phyloP scores from a whole-genome alignment of 2,797 vertebrate species.

The Sorex maritimensis region DNA sequence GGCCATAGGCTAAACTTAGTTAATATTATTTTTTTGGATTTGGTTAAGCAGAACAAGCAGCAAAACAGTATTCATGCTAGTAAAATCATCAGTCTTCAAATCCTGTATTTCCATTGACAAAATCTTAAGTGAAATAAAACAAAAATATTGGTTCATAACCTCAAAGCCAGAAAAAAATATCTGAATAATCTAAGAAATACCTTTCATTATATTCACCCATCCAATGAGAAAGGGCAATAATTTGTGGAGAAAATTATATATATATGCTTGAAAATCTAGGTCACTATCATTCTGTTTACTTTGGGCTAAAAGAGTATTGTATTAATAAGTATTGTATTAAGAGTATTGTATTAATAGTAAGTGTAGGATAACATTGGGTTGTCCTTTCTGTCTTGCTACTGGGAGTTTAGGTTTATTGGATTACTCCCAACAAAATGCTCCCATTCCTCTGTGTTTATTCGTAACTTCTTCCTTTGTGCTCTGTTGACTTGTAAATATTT shows the following conservation, averaged over 20 bases:
- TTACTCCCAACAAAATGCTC: no score
- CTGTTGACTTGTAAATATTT: no score
- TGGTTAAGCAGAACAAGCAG: background rate
- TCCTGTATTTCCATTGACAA: background rate
- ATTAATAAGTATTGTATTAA: no score
- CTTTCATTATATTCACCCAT: background rate
- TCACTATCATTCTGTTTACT: conserved; percentile 19
- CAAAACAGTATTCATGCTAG: background rate
- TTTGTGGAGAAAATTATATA: conserved; percentile 31
- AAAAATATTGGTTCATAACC: background rate
- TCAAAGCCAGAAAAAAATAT: conserved; percentile 2
- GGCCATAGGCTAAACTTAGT: background rate
- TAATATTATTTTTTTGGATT: background rate
- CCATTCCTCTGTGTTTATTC: no score
- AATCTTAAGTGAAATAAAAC: background rate
- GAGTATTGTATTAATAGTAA: no score
- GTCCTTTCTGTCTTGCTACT: no score
- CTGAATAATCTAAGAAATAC: no score
- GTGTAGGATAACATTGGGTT: no score
- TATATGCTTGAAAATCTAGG: background rate
- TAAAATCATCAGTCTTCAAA: conserved; percentile 13
- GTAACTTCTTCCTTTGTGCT: no score
- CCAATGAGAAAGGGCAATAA: background rate
- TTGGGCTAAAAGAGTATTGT: background rate
- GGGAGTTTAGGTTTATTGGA: no score